Evolutionary conservation across 2,888 invertebrate genomes (phyloP).

Genomic region (Erebia palarica): DNA sequence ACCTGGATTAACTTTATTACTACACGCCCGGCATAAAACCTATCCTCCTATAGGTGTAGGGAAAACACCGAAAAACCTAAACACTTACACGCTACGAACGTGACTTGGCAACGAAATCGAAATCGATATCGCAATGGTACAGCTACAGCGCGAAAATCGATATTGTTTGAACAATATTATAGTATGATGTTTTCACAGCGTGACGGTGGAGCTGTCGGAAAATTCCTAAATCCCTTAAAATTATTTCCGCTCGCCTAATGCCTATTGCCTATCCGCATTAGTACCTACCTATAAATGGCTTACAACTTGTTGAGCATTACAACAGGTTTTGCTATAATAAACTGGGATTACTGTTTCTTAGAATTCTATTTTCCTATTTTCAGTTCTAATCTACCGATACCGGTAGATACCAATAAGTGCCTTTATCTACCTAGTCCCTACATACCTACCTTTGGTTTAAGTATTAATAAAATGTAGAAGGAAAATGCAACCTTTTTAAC

Average conservation of each 20-base stretch:
- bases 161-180: slow-evolving; percentile 41
- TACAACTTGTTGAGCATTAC: slow-evolving; percentile 56
- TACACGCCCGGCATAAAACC: slow-evolving; percentile 61
- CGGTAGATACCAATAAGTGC: slow-evolving; percentile 6
- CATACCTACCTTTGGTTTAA: no score
- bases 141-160: slow-evolving; percentile 39
- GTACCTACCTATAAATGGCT: slow-evolving; percentile 35
- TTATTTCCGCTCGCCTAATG: slow-evolving; percentile 26
- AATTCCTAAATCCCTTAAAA: slow-evolving; percentile 37
- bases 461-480: no score
- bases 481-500: no score
- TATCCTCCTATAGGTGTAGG: background rate
- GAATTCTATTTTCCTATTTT: slow-evolving; percentile 28
- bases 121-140: slow-evolving; percentile 49
- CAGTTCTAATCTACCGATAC: slow-evolving; percentile 15
- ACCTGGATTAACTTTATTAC: slow-evolving; percentile 77
- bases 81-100: slow-evolving; percentile 51
- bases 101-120: slow-evolving; percentile 69
- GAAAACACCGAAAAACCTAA: slow-evolving; percentile 43
- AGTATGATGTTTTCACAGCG: slow-evolving; percentile 34
- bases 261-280: slow-evolving; percentile 30
- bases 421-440: background rate
- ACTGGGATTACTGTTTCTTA: slow-evolving; percentile 33
- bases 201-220: slow-evolving; percentile 28
- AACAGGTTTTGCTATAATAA: slow-evolving; percentile 43